A percentile compares a stretch with the other conserved stretches of the same genome.
Evolutionary conservation across 2,113 vertebrate species (phyloP).

Genomic region (Uropsilus gracilis): DNA sequence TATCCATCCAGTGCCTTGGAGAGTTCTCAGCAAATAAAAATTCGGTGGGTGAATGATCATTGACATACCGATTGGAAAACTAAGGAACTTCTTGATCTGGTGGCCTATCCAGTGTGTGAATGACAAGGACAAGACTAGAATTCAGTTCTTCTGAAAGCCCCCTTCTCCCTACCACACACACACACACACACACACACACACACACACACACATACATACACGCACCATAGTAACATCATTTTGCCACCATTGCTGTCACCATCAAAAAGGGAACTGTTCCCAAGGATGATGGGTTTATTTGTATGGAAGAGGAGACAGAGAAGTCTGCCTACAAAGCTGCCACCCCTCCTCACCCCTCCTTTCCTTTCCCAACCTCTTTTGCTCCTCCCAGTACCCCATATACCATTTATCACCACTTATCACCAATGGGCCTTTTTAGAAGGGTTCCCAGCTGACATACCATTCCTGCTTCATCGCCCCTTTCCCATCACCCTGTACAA

Average conservation of each 20-base stretch:
- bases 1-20: background rate
- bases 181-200: too few species aligned
- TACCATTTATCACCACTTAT: background rate
- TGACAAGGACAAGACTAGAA: background rate
- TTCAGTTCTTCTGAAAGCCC: background rate
- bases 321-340: background rate
- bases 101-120: background rate
- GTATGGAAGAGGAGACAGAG: background rate
- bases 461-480: too few species aligned
- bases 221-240: background rate
- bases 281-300: background rate
- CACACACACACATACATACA: too few species aligned
- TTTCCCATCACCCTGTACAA: background rate
- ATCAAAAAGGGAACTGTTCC: background rate
- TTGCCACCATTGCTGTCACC: background rate
- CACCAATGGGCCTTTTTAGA: background rate
- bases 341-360: background rate
- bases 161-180: background rate
- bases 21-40: background rate
- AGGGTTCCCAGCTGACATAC: background rate
- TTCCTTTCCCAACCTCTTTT: background rate
- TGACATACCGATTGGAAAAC: background rate
- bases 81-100: background rate
- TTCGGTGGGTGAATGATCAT: background rate
- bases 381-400: background rate